Percentiles rank a stretch among this genome's conserved stretches.
These are phyloP conservation scores for Graphium colonna DNA, from an alignment of 2,888 invertebrate genomes.

Conservation along the genomic window DNA sequence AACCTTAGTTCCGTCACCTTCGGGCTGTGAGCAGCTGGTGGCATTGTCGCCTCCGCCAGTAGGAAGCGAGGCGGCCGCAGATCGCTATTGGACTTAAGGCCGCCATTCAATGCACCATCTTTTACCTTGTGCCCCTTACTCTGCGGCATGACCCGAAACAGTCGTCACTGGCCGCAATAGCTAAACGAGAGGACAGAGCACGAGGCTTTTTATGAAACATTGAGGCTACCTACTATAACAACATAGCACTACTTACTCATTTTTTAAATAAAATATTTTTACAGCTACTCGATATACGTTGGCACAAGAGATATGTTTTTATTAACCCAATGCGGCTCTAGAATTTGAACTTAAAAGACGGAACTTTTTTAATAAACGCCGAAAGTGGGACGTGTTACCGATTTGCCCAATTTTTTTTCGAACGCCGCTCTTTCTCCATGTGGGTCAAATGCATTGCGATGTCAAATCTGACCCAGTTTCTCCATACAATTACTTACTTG, in stretches of 20 bases:
- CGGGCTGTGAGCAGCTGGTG: constrained; percentile 58
- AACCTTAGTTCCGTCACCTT: constrained; percentile 72
- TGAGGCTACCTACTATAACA: no score
- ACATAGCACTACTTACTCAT: no score
- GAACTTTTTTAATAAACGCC: not conserved
- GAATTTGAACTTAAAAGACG: no score
- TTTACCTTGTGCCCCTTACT: constrained; percentile 78
- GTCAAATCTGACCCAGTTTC: constrained; percentile 67
- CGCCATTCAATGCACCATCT: constrained; percentile 79
- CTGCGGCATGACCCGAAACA: constrained; percentile 69
- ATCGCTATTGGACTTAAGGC: constrained; percentile 79
- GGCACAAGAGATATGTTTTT: no score
- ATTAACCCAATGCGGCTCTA: not conserved
- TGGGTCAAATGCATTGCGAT: constrained; percentile 71
- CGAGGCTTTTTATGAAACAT: constrained; percentile 6
- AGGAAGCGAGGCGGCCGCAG: constrained; percentile 74
- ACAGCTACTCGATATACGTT: no score
- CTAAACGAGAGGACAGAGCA: constrained; percentile 25
- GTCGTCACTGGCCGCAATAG: constrained; percentile 35
- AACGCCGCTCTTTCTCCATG: constrained; percentile 57
- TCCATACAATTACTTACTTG: constrained; percentile 37
- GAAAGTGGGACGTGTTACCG: constrained; percentile 19
- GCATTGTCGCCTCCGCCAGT: constrained; percentile 76
- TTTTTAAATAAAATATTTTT: constrained; percentile 9
- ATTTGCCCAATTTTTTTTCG: constrained; percentile 54